A percentile compares a stretch with the other conserved stretches of the same genome.
phyloP scores from a whole-genome alignment of 2,113 vertebrate species.

The Vanacampus margaritifer region DNA sequence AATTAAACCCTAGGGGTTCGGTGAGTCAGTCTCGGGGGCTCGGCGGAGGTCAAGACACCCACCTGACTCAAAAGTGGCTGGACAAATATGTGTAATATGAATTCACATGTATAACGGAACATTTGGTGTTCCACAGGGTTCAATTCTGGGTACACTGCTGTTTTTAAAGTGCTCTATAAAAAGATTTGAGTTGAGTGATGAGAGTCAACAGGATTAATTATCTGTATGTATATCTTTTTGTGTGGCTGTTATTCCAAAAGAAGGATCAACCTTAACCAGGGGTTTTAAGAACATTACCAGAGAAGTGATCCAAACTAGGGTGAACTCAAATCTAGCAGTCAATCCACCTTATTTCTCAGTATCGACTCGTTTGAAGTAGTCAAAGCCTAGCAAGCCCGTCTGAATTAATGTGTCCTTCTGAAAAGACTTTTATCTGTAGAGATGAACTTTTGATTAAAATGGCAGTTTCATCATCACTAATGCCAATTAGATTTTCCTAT shows the following conservation, averaged over 20 bases:
- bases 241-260: neutral
- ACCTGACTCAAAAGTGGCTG: no score
- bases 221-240: neutral
- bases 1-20: no score
- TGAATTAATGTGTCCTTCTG: constrained; percentile 17
- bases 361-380: constrained; percentile 16
- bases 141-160: no score
- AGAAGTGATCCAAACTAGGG: neutral
- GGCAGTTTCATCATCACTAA: constrained; percentile 22
- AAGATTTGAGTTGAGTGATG: no score
- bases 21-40: no score
- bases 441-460: constrained; percentile 49
- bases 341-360: constrained; percentile 29
- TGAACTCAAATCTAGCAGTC: constrained; percentile 9
- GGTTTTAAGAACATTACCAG: neutral
- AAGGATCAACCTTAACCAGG: neutral
- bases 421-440: constrained; percentile 28
- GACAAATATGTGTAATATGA: no score
- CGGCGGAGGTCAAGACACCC: no score
- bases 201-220: no score
- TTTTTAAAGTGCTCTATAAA: no score
- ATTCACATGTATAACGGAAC: no score
- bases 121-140: no score
- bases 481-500: constrained; percentile 42
- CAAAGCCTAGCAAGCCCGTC: constrained; percentile 6